phyloP scores from a whole-genome alignment of 1,140 invertebrate species.

The Zaprionus tsacasi region DNA sequence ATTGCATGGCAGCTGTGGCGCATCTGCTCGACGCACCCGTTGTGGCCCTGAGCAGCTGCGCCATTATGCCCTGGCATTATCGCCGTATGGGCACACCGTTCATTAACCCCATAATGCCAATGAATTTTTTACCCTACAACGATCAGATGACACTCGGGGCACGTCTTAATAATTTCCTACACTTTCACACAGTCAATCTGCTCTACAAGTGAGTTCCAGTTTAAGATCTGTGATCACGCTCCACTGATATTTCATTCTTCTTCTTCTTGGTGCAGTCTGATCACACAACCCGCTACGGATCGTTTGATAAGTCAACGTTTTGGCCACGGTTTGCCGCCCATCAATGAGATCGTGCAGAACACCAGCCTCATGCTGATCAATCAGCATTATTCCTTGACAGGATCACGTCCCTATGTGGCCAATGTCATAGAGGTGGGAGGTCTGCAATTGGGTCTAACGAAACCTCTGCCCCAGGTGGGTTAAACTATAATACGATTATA shows the following conservation, averaged over 20 bases:
- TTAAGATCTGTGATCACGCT: background rate
- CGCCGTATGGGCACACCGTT: conserved; percentile 85
- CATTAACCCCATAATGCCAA: conserved; percentile 86
- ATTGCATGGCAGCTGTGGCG: conserved; percentile 86
- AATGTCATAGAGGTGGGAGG: conserved; percentile 88
- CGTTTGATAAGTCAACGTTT: conserved; percentile 86
- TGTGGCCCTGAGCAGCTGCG: conserved; percentile 86
- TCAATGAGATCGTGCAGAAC: conserved; percentile 86
- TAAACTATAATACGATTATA: background rate
- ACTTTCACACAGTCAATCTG: conserved; percentile 78
- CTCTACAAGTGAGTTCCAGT: conserved; percentile 84
- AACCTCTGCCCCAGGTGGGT: conserved; percentile 85
- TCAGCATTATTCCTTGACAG: conserved; percentile 86
- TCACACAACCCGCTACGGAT: conserved; percentile 85
- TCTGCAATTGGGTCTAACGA: conserved; percentile 84
- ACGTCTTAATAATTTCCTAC: conserved; percentile 85
- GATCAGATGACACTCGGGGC: conserved; percentile 86
- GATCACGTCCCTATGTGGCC: conserved; percentile 84
- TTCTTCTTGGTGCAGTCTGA: conserved; percentile 64
- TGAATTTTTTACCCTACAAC: conserved; percentile 84
- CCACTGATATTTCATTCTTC: no score
- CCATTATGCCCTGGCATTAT: conserved; percentile 87
- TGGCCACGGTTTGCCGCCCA: conserved; percentile 84
- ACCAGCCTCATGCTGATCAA: conserved; percentile 87
- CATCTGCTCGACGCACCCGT: conserved; percentile 86